Evolutionary conservation across 2,113 vertebrate species (phyloP).

Genomic region (Cyprinus carpio): DNA sequence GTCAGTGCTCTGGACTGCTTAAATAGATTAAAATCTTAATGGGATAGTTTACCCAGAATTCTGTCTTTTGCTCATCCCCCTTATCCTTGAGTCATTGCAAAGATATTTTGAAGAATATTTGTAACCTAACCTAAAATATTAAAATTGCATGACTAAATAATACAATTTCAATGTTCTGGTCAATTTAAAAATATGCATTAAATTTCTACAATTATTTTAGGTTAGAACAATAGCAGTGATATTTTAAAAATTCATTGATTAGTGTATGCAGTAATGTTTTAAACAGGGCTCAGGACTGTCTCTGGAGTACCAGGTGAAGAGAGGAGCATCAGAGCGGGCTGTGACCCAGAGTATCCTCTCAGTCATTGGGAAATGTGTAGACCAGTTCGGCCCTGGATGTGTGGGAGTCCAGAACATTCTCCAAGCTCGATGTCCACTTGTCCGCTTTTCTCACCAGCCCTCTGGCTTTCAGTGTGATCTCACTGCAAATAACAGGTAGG

Average conservation of each 20-base stretch:
- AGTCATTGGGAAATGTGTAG: constrained; percentile 88
- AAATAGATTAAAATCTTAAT: neutral
- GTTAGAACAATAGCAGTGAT: neutral
- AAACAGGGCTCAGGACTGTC: constrained; percentile 71
- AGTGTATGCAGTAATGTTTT: neutral
- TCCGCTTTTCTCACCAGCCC: constrained; percentile 90
- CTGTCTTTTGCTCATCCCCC: neutral
- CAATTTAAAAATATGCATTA: neutral
- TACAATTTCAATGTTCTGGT: neutral
- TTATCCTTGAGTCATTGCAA: neutral
- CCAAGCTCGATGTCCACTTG: constrained; percentile 89
- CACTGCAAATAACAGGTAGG: constrained; percentile 94
- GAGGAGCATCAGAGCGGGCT: constrained; percentile 78
- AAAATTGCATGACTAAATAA: no score
- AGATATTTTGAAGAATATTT: neutral
- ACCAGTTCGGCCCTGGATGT: constrained; percentile 89
- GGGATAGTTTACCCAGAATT: neutral
- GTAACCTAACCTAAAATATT: no score
- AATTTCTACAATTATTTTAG: neutral
- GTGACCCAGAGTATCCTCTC: constrained; percentile 90
- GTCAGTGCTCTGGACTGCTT: constrained; percentile 68
- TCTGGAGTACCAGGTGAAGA: constrained; percentile 90
- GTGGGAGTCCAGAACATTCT: constrained; percentile 87
- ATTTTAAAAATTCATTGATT: neutral
- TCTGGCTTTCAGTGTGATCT: constrained; percentile 95